Conservation (phyloP, 2,113 vertebrate genomes). For the Gavia stellata region DNA sequence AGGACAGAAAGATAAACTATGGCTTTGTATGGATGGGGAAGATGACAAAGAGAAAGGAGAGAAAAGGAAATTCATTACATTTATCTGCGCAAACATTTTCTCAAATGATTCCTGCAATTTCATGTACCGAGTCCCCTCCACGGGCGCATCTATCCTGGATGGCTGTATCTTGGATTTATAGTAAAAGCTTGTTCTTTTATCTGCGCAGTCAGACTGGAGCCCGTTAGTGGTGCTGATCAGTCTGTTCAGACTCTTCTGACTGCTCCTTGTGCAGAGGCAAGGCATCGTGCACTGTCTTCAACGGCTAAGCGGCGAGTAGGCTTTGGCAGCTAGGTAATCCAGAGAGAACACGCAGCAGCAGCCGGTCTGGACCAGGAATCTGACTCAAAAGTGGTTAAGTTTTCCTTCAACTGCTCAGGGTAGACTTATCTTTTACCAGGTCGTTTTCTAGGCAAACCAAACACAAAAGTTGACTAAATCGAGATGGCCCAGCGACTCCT, state of each 20-base stretch:
- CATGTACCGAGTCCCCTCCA: background rate
- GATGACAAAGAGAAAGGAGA: background rate
- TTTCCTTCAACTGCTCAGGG: background rate
- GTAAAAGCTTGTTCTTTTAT: background rate
- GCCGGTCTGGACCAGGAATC: background rate
- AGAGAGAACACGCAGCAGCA: background rate
- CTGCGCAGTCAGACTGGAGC: background rate
- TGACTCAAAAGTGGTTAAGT: background rate
- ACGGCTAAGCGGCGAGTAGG: background rate
- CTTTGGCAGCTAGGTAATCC: background rate
- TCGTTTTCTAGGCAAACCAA: background rate
- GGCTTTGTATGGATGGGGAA: background rate
- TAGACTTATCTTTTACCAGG: background rate
- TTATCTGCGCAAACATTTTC: background rate
- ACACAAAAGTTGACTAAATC: background rate
- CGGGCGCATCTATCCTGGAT: background rate
- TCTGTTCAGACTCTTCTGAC: background rate
- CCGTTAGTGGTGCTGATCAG: background rate
- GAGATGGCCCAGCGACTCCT: background rate
- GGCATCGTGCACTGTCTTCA: background rate
- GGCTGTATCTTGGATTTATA: background rate
- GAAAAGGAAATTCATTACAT: background rate
- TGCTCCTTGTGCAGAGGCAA: background rate
- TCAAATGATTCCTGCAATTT: background rate
- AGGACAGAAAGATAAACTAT: constrained; percentile 21